Base-by-base conservation (phyloP, 2,113 vertebrate genomes). In the Oncorhynchus clarkii region DNA sequence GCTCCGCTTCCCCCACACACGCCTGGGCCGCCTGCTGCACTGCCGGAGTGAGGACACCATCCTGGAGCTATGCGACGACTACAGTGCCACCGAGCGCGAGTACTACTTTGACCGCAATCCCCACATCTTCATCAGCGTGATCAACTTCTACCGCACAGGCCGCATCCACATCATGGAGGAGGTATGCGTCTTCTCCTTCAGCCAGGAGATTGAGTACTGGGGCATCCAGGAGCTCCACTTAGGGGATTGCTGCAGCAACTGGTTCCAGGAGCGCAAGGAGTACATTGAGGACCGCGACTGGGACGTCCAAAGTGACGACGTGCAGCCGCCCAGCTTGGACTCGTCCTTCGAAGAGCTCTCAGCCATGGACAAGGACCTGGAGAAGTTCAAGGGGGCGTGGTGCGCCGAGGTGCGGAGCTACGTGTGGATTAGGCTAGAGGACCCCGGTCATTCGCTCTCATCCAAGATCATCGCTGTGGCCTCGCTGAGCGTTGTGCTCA, bases 141-240 rank as follows among this genome's bases (percentile, higher is more conserved):
- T 99, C 86, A 99, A 99, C 86, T 99, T 99, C 83, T 99, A 99
- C 80, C 95, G 95, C 82, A 99, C 98, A 0, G 97, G 98, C 11
- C 96, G 94, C 78, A 95, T 99, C 83, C 98, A 99, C 0, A 93
- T 97, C 85, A 97, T 99, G 96, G 97, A 99, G 88, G 97, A 99
- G 80, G 89, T 99, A 76, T 99, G 98, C 0, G 95, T 98, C 66
- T 97, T 97, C 89, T 98, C 96, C 4, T 99, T 99, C 87, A 95
- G 95, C 86, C 98, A 99, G 87, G 98, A 99, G 91, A 97, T 99
- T 11, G 98, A 99, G 80, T 99, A 99, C 91, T 99, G 98, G 98
- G 98, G 98, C 20, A 96, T 99, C 86, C 96, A 96, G 0, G 97
- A 99, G 85, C 91, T 97, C 27, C 93, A 98, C 85, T 89, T 99